Evolutionary conservation across 2,888 invertebrate species (phyloP).

Genomic region (Caenorhabditis sulstoni): DNA sequence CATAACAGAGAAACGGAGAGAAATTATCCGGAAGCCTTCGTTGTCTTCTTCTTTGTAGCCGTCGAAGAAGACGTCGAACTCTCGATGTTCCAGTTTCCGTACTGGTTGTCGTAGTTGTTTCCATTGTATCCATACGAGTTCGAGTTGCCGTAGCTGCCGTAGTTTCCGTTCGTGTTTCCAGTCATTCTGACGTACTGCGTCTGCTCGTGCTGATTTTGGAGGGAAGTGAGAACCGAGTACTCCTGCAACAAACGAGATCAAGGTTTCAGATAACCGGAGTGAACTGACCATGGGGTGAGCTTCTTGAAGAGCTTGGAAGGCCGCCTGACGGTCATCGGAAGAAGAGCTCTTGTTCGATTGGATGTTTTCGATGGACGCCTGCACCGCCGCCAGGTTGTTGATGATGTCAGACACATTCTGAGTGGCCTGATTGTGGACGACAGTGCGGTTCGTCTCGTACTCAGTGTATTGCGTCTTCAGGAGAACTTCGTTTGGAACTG

Average conservation of each 20-base stretch:
- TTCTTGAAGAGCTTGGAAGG: slow-evolving; percentile 22
- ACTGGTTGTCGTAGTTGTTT: slow-evolving; percentile 14
- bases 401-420: slow-evolving; percentile 43
- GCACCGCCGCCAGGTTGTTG: slow-evolving; percentile 25
- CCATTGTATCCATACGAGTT: slow-evolving; percentile 3
- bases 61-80: slow-evolving; percentile 19
- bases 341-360: slow-evolving; percentile 43
- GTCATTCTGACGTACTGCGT: slow-evolving; percentile 16
- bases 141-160: slow-evolving; percentile 12
- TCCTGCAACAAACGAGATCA: slow-evolving; percentile 17
- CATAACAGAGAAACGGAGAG: not conserved
- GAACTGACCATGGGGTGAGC: slow-evolving; percentile 26
- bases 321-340: slow-evolving; percentile 26
- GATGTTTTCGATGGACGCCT: slow-evolving; percentile 32
- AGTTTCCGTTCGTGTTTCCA: slow-evolving; percentile 35
- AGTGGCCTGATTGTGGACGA: slow-evolving; percentile 33
- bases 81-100: slow-evolving; percentile 1
- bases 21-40: slow-evolving; percentile 22
- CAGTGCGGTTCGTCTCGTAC: slow-evolving; percentile 29
- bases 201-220: slow-evolving; percentile 41
- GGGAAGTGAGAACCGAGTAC: slow-evolving; percentile 31
- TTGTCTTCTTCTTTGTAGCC: slow-evolving; percentile 29
- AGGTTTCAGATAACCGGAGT: not conserved
- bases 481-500: no score
- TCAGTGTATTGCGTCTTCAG: slow-evolving; percentile 27